Percentiles rank a stretch among this genome's conserved stretches.
Evolutionary conservation across 2,113 vertebrate species (phyloP).

Genomic region (Xenus cinereus): DNA sequence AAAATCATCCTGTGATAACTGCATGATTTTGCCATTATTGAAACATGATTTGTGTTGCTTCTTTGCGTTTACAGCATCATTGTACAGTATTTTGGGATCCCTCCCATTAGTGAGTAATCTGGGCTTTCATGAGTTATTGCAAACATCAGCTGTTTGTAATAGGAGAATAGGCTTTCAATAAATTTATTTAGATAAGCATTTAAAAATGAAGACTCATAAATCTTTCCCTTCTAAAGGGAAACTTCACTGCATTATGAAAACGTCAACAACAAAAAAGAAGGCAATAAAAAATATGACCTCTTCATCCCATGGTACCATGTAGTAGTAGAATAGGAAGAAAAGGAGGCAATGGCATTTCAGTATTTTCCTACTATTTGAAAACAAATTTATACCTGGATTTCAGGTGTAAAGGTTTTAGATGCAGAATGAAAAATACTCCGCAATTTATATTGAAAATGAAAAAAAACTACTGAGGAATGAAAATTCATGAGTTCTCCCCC

Average conservation of each 20-base stretch:
- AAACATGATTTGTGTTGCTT: background rate
- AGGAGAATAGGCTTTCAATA: conserved; percentile 35
- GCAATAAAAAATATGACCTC: conserved; percentile 63
- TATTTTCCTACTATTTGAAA: conserved; percentile 29
- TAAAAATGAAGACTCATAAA: conserved; percentile 56
- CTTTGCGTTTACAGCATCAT: background rate
- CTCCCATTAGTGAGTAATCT: background rate
- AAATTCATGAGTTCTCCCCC: background rate
- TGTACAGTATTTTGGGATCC: background rate
- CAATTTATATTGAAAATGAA: background rate
- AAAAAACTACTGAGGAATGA: background rate
- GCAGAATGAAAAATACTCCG: background rate
- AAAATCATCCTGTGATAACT: background rate
- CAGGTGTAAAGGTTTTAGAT: conserved; percentile 4
- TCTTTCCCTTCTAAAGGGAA: conserved; percentile 72
- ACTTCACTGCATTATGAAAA: conserved; percentile 73
- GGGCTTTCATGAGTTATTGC: conserved; percentile 36
- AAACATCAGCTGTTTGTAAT: conserved; percentile 42
- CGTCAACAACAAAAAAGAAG: conserved; percentile 74
- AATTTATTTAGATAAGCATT: conserved; percentile 39
- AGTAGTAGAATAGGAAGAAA: conserved; percentile 74
- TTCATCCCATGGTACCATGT: conserved; percentile 74
- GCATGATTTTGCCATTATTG: background rate
- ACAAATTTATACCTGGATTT: conserved; percentile 31
- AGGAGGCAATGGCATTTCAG: conserved; percentile 67